A percentile compares a stretch with the other conserved stretches of the same genome.
phyloP scores from a whole-genome alignment of 2,797 vertebrate species.

The Acropternis orthonyx region DNA sequence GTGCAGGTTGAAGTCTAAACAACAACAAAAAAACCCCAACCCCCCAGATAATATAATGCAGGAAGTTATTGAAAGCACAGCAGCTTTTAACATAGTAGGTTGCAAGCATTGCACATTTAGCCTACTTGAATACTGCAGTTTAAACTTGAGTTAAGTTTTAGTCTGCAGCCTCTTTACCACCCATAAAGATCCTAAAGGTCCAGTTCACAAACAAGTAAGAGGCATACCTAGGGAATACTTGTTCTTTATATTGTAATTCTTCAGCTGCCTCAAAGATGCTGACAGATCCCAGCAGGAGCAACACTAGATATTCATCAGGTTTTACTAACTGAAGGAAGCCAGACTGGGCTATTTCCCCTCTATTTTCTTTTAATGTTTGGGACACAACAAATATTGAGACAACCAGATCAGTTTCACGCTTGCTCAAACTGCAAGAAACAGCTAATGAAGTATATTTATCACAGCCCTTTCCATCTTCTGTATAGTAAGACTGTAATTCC shows the following conservation, averaged over 20 bases:
- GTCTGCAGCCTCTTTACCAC: neutral
- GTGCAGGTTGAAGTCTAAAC: neutral
- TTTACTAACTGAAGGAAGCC: neutral
- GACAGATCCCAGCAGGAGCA: neutral
- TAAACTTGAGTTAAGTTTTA: neutral
- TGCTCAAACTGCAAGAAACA: neutral
- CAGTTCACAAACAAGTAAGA: neutral
- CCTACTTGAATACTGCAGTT: neutral
- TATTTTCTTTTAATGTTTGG: neutral
- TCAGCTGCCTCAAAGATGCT: neutral
- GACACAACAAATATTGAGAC: neutral
- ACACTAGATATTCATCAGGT: neutral
- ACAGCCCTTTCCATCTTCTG: neutral
- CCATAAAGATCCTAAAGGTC: neutral
- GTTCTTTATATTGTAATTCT: neutral
- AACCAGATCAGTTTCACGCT: neutral
- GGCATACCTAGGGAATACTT: neutral
- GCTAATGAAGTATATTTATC: neutral
- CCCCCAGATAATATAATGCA: neutral
- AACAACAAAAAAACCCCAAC: neutral
- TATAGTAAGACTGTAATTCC: too few relatives aligned
- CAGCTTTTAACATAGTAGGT: neutral
- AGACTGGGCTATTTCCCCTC: neutral
- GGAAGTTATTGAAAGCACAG: neutral
- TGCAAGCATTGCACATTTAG: neutral